These are phyloP conservation scores for Eilema sororculum DNA, from an alignment of 2,888 invertebrate genomes.

Conservation along the genomic window DNA sequence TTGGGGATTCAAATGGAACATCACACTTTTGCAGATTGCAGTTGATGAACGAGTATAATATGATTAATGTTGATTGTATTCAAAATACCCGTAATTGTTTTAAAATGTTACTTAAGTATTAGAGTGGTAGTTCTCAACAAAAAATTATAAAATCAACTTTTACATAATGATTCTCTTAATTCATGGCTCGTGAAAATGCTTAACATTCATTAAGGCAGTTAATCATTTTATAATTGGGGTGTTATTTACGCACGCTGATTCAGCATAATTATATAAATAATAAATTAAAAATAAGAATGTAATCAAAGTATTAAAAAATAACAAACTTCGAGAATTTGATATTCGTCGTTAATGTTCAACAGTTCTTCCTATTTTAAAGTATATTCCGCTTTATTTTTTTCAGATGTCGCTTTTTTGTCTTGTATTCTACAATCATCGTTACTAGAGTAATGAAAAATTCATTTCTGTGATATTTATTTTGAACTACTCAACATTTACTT, in stretches of 20 bases:
- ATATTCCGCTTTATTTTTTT: neutral
- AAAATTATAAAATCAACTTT: neutral
- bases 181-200: neutral
- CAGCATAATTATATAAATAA: too few relatives aligned
- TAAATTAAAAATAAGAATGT: neutral
- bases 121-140: neutral
- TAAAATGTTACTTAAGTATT: neutral
- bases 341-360: neutral
- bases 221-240: neutral
- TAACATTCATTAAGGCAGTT: neutral
- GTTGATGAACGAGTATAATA: too few relatives aligned
- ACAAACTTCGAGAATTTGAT: neutral
- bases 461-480: neutral
- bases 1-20: too few relatives aligned
- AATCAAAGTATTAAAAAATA: neutral
- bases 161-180: neutral
- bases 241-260: too few relatives aligned
- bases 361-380: neutral
- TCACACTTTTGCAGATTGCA: too few relatives aligned
- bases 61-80: neutral
- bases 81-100: neutral
- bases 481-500: neutral
- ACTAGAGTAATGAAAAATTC: too few relatives aligned
- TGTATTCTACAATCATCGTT: neutral
- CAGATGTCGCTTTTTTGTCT: neutral